Percentiles rank a stretch among this genome's conserved stretches.
phyloP scores from a whole-genome alignment of 1,140 invertebrate genomes.

The Drosophila miranda region DNA sequence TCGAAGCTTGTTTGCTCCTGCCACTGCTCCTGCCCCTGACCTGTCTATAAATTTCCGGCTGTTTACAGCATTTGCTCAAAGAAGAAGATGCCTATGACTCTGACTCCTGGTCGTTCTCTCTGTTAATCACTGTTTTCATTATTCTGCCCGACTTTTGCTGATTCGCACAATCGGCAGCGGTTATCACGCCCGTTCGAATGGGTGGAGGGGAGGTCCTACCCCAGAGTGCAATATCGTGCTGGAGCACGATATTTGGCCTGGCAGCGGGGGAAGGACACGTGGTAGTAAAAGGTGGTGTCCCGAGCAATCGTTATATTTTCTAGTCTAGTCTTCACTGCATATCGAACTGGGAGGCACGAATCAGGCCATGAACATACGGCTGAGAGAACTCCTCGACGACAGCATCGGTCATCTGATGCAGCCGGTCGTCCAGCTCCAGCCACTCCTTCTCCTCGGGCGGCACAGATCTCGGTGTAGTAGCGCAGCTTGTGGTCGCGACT shows the following conservation, averaged over 20 bases:
- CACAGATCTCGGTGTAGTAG: conserved; percentile 96
- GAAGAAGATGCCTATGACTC: background rate
- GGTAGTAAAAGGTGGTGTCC: too few relatives aligned
- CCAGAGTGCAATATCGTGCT: conserved; percentile 69
- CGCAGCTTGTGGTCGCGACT: conserved; percentile 98
- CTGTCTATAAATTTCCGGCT: conserved; percentile 22
- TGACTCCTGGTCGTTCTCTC: conserved; percentile 4
- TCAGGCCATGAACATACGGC: conserved; percentile 86
- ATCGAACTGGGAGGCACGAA: too few relatives aligned
- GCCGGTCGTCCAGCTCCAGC: conserved; percentile 84
- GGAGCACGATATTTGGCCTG: too few relatives aligned
- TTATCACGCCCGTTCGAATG: conserved; percentile 45
- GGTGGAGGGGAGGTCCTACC: conserved; percentile 16
- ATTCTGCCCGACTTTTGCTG: conserved; percentile 66
- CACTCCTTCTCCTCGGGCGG: conserved; percentile 88
- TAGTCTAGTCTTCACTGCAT: too few relatives aligned
- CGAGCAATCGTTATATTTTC: too few relatives aligned
- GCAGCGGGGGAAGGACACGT: too few relatives aligned
- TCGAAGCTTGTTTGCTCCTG: background rate
- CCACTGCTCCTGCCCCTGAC: background rate
- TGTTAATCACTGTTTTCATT: conserved; percentile 73
- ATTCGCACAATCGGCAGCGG: conserved; percentile 69
- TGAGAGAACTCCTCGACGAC: conserved; percentile 91
- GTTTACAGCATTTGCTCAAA: conserved; percentile 19
- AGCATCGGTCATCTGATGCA: conserved; percentile 89